phyloP scores from a whole-genome alignment of 1,140 invertebrate genomes.

The Mercenaria mercenaria region DNA sequence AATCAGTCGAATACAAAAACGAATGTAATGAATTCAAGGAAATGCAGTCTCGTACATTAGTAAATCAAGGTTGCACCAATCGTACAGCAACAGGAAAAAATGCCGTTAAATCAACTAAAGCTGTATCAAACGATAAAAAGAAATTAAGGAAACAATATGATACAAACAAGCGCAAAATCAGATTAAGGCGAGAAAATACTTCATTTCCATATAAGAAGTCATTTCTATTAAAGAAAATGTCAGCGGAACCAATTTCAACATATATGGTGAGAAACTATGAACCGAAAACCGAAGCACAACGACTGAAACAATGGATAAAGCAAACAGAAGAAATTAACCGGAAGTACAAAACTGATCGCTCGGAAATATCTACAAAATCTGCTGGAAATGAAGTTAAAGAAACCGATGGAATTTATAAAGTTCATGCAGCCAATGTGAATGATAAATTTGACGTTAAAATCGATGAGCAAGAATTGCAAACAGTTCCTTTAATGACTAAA shows the following conservation, averaged over 20 bases:
- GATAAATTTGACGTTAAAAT: not conserved
- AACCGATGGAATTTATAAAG: not conserved
- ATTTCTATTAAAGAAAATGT: not conserved
- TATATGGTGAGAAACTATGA: not conserved
- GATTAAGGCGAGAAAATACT: not conserved
- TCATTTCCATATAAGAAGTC: not conserved
- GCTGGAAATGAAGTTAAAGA: not conserved
- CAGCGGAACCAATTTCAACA: not conserved
- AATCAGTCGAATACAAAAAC: not conserved
- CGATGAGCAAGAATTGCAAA: no score
- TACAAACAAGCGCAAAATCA: not conserved
- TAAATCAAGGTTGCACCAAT: no score
- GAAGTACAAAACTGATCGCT: not conserved
- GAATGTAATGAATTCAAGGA: not conserved
- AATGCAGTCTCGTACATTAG: not conserved
- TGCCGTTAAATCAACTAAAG: not conserved
- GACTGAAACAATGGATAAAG: constrained; percentile 21
- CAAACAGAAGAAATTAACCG: constrained; percentile 24
- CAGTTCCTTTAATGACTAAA: not conserved
- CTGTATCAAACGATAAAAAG: not conserved
- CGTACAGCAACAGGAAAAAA: not conserved
- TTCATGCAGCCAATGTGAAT: not conserved
- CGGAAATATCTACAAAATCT: no score
- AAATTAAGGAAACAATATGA: not conserved
- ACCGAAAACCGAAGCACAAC: not conserved